Conservation (phyloP, 2,888 invertebrate species). For the Hypomecis atomaria region DNA sequence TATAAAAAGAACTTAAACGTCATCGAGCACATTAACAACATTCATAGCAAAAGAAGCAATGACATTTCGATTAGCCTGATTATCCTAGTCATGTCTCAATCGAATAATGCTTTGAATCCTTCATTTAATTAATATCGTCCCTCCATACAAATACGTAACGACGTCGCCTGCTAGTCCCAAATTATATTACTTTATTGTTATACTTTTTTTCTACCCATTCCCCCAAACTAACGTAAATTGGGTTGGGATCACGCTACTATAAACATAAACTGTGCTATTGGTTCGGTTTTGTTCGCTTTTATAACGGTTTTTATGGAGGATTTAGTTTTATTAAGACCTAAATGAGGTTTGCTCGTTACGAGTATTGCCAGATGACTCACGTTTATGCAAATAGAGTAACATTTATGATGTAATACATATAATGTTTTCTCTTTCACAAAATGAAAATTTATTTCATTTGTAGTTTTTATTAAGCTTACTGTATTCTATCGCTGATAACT, state of each 20-base stretch:
- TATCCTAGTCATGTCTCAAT: conserved; percentile 59
- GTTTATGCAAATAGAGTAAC: conserved; percentile 14
- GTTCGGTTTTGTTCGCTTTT: conserved; percentile 70
- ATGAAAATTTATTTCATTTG: no score
- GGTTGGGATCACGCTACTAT: conserved; percentile 81
- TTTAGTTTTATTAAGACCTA: conserved; percentile 48
- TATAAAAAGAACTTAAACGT: not conserved
- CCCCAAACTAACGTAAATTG: conserved; percentile 82
- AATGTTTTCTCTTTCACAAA: no score
- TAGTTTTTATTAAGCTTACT: no score
- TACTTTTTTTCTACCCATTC: conserved; percentile 73
- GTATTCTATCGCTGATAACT: no score
- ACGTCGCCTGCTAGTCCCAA: conserved; percentile 69
- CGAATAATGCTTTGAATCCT: conserved; percentile 59
- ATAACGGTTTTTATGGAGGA: conserved; percentile 52
- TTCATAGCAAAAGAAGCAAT: conserved; percentile 16
- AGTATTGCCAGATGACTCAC: conserved; percentile 37
- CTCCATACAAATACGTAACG: conserved; percentile 74
- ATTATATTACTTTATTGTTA: conserved; percentile 84
- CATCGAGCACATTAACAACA: conserved; percentile 9
- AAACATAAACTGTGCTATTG: conserved; percentile 78
- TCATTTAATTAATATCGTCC: conserved; percentile 77
- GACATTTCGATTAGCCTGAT: conserved; percentile 53
- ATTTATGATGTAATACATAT: not conserved
- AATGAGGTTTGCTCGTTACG: conserved; percentile 41